Percentiles rank a stretch among this genome's conserved stretches.
Conservation (phyloP, 2,113 vertebrate species). For the Actenoides lindsayi region DNA sequence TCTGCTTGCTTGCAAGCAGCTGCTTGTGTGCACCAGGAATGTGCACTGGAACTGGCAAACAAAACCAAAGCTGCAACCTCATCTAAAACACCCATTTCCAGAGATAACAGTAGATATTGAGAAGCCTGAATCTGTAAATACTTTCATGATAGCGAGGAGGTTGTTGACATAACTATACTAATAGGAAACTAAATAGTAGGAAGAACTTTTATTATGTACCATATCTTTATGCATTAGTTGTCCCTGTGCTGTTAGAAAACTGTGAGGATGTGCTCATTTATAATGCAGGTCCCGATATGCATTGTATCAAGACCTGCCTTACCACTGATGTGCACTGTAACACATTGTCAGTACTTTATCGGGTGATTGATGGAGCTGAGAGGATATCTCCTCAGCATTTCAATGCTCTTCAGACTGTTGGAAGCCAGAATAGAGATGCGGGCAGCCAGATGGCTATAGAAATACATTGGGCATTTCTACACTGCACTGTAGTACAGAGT, state of each 20-base stretch:
- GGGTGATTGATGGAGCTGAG: neutral
- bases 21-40: neutral
- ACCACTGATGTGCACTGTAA: neutral
- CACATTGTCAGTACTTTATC: neutral
- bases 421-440: neutral
- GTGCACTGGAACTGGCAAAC: neutral
- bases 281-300: neutral
- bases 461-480: neutral
- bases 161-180: neutral
- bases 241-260: neutral
- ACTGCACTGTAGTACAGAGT: neutral
- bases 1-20: neutral
- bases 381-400: neutral
- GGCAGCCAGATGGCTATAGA: neutral
- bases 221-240: neutral
- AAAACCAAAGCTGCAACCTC: neutral
- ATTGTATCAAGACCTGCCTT: neutral
- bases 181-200: neutral
- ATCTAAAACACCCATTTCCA: neutral
- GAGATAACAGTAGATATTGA: neutral
- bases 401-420: neutral
- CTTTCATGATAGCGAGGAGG: neutral
- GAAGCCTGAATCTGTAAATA: neutral
- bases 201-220: neutral
- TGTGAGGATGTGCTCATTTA: neutral